Conservation (phyloP, 2,113 vertebrate genomes). For the Oxyura jamaicensis region DNA sequence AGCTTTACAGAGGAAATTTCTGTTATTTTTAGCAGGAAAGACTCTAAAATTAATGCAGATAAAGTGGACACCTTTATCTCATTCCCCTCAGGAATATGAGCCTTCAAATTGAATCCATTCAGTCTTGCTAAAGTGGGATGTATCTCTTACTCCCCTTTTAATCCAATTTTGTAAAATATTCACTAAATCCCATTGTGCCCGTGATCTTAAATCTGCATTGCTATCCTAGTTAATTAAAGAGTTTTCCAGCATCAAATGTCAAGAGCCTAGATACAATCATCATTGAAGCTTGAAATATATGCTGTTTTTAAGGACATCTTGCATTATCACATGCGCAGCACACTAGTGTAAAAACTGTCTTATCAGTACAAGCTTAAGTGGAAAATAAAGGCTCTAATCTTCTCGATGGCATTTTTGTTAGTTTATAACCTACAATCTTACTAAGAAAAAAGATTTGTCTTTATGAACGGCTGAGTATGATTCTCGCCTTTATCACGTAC, state of each 20-base stretch:
- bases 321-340: conserved; percentile 37
- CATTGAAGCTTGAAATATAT: conserved; percentile 28
- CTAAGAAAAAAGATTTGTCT: conserved; percentile 52
- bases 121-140: neutral
- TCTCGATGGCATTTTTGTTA: conserved; percentile 43
- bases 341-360: conserved; percentile 44
- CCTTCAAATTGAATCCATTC: neutral
- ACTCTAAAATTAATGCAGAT: neutral
- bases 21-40: neutral
- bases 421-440: conserved; percentile 45
- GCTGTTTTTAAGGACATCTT: conserved; percentile 10
- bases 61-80: conserved; percentile 26
- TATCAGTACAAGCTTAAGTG: conserved; percentile 56
- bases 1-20: neutral
- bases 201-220: neutral
- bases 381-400: conserved; percentile 66
- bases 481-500: neutral
- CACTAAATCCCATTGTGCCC: conserved; percentile 37
- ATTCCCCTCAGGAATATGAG: neutral
- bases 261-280: neutral
- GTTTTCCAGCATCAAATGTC: conserved; percentile 32
- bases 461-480: conserved; percentile 11
- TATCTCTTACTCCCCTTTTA: conserved; percentile 25
- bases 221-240: conserved; percentile 46
- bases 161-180: conserved; percentile 46